A percentile compares a stretch with the other conserved stretches of the same genome.
Evolutionary conservation across 92 coral and sea anemone species (phyloP).

Genomic region (Porites evermanni): DNA sequence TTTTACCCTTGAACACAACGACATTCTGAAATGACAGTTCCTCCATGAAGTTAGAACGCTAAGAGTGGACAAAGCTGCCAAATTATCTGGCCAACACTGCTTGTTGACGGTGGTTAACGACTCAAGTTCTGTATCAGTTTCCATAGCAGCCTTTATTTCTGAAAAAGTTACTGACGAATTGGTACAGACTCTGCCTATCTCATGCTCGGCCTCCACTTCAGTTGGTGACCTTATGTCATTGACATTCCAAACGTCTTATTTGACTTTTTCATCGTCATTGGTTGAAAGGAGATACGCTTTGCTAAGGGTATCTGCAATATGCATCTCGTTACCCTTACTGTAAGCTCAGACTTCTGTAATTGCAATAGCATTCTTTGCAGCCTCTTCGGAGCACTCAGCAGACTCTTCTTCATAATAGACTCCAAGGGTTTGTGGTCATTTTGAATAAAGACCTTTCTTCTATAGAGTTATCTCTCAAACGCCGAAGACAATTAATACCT

Average conservation of each 20-base stretch:
- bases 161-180: too few species aligned
- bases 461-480: neutral
- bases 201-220: too few species aligned
- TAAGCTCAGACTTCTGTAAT: conserved; percentile 20
- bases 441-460: conserved; percentile 7
- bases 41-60: neutral
- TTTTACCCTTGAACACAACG: neutral
- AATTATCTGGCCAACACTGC: conserved; percentile 54
- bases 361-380: neutral
- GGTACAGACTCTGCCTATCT: too few species aligned
- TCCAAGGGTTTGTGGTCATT: conserved; percentile 18
- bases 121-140: conserved; percentile 48
- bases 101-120: conserved; percentile 33
- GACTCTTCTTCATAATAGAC: neutral
- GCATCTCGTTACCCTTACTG: neutral
- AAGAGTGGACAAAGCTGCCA: conserved; percentile 9
- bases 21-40: conserved; percentile 33
- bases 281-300: neutral
- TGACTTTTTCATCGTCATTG: neutral
- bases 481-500: neutral
- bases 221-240: too few species aligned
- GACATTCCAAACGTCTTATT: neutral
- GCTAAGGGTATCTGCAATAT: too few species aligned
- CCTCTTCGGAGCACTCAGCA: too few species aligned
- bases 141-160: neutral